Base-by-base conservation (phyloP, 2,888 invertebrate species). In the Disparrhopalites patrizii region DNA sequence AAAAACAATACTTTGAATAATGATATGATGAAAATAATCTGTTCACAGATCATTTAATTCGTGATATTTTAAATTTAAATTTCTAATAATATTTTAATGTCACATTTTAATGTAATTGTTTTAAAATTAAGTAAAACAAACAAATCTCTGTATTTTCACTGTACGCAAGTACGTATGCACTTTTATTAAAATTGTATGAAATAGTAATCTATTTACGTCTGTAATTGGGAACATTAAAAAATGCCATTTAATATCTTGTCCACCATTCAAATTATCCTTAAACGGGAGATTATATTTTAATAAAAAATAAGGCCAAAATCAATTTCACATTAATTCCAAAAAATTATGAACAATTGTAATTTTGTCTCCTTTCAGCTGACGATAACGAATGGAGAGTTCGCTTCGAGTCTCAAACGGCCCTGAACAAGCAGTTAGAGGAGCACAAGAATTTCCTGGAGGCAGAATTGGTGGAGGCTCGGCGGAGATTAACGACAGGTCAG, bases 381-480 rank as follows among this genome's bases (percentile, higher is more conserved):
- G 73, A 69, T 33, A 71, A 68, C 47, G 75, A 81, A 75, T 81
- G 81, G 79, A 80, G 80, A 73, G 79, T 80, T 20, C 76, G 81
- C 58, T 81, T 76, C 74, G 81, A 81, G 70, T 66, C 69, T 52
- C 75, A 76, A 55, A 68, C 71, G 4, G 72, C 71, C 28, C 64
- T 75, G n/a, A 75, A 75, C 47, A 65, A 67, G 15, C 69, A 76
- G 28, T 72, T 78, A 31, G 68, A 78, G 71, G 73, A 76, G 62
- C 62, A 75, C 73, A 69, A 73, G 56, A 70, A 73, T 69, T 68
- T 77, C 69, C 78, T 79, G 68, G 77, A 78, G 40, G 70, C 74
- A 3, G 77, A 78, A 63, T 72, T 80, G 15, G 56, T 71, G n/a
- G 76, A 76, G 38, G 77, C 77, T 31, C 78, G 78, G 5, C 68